Conservation (phyloP, 2,888 invertebrate species). For the Sinodicranocentrus sp. region DNA sequence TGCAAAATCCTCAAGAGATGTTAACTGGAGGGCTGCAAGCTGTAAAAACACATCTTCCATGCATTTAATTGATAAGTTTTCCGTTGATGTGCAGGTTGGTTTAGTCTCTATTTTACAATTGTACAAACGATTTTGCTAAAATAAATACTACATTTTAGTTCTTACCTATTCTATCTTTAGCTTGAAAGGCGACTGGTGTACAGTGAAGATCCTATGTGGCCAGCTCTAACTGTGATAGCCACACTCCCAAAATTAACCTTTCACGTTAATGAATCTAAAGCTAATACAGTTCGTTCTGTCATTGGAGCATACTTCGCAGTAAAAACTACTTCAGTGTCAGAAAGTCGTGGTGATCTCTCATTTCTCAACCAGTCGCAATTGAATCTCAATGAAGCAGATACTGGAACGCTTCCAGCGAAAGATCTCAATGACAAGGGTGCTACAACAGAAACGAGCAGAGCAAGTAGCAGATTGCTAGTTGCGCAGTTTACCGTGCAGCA, state of each 20-base stretch:
- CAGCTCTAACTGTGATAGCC: constrained; percentile 89
- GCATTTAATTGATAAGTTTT: constrained; percentile 91
- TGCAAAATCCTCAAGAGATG: constrained; percentile 80
- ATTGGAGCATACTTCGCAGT: constrained; percentile 78
- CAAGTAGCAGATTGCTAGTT: constrained; percentile 76
- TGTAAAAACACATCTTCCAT: constrained; percentile 89
- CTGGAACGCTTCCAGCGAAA: constrained; percentile 1
- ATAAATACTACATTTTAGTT: too few species aligned
- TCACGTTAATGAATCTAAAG: constrained; percentile 95
- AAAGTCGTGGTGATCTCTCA: constrained; percentile 55
- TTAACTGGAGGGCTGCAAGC: constrained; percentile 94
- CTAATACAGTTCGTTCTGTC: constrained; percentile 83
- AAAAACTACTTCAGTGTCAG: neutral
- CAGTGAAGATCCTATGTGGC: constrained; percentile 92
- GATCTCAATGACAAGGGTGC: constrained; percentile 15
- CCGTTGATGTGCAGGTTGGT: constrained; percentile 82
- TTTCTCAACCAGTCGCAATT: constrained; percentile 70
- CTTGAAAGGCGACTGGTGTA: constrained; percentile 89
- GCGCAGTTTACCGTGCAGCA: constrained; percentile 80
- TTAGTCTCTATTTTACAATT: neutral
- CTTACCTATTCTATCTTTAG: too few species aligned
- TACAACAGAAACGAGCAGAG: constrained; percentile 1
- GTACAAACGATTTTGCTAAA: neutral
- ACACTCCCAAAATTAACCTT: constrained; percentile 92
- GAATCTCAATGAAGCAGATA: constrained; percentile 54